Percentiles rank a stretch among this genome's conserved stretches.
These are phyloP conservation scores for Platyscapa corneri DNA, from an alignment of 1,140 invertebrate genomes.

Conservation along the genomic window DNA sequence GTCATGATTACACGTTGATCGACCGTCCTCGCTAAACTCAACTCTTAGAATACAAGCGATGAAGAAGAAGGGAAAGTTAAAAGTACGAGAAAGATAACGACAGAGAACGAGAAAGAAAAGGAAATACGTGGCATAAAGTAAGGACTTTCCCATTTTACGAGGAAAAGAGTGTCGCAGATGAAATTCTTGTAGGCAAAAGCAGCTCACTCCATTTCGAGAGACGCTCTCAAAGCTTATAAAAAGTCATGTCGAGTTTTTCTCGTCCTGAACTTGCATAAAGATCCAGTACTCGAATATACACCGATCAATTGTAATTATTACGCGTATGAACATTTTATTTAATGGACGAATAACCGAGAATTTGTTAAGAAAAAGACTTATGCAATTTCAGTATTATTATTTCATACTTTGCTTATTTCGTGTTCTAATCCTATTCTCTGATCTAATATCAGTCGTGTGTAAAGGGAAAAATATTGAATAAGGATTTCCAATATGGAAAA, in stretches of 20 bases:
- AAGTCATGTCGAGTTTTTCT: background rate
- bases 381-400: no score
- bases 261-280: background rate
- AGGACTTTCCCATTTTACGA: background rate
- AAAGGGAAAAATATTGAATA: no score
- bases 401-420: no score
- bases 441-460: no score
- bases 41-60: background rate
- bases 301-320: conserved; percentile 63
- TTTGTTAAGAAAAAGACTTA: conserved; percentile 44
- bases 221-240: conserved; percentile 7
- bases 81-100: background rate
- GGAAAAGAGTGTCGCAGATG: background rate
- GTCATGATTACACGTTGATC: conserved; percentile 38
- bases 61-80: background rate
- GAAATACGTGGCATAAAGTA: conserved; percentile 23
- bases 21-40: background rate
- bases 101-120: background rate
- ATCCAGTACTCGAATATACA: background rate
- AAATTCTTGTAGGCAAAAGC: conserved; percentile 36
- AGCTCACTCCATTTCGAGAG: conserved; percentile 37
- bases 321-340: conserved; percentile 53
- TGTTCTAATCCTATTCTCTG: no score
- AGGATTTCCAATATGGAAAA: no score
- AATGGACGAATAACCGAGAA: background rate